A percentile compares a stretch with the other conserved stretches of the same genome.
These are phyloP conservation scores for Pheosia tremula DNA, from an alignment of 2,888 invertebrate genomes.

Conservation along the genomic window DNA sequence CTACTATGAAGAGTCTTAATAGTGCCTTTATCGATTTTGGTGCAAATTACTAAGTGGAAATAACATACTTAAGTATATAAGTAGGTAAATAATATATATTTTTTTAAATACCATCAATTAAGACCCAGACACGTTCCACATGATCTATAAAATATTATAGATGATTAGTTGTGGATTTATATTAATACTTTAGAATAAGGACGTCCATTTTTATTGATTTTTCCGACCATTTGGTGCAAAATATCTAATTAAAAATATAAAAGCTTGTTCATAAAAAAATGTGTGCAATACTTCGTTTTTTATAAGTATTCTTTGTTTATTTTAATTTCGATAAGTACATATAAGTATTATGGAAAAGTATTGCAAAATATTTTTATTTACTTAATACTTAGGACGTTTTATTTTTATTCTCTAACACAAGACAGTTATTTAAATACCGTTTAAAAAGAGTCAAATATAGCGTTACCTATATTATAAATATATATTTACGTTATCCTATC, in stretches of 20 bases:
- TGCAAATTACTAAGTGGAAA: neutral
- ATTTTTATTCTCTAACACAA: conserved; percentile 14
- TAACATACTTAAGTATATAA: neutral
- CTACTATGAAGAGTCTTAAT: too few relatives aligned
- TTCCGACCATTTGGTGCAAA: too few relatives aligned
- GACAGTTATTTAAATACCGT: too few relatives aligned
- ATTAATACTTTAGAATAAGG: neutral
- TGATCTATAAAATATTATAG: conserved; percentile 3
- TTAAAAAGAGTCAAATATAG: too few relatives aligned
- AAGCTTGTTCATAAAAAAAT: too few relatives aligned
- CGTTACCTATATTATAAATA: too few relatives aligned
- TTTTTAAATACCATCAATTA: neutral
- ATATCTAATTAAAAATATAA: too few relatives aligned
- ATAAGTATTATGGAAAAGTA: conserved; percentile 7
- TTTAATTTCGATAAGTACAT: neutral
- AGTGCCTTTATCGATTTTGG: neutral
- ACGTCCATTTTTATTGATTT: too few relatives aligned
- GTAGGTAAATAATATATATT: neutral
- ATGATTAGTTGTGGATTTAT: neutral
- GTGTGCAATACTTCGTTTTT: too few relatives aligned
- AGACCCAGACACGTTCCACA: neutral
- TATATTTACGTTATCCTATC: too few relatives aligned
- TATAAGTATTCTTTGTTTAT: neutral
- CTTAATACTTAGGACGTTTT: conserved; percentile 29
- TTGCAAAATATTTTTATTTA: conserved; percentile 46